Conservation (phyloP, 2,113 vertebrate species). For the Cephalopterus ornatus region DNA sequence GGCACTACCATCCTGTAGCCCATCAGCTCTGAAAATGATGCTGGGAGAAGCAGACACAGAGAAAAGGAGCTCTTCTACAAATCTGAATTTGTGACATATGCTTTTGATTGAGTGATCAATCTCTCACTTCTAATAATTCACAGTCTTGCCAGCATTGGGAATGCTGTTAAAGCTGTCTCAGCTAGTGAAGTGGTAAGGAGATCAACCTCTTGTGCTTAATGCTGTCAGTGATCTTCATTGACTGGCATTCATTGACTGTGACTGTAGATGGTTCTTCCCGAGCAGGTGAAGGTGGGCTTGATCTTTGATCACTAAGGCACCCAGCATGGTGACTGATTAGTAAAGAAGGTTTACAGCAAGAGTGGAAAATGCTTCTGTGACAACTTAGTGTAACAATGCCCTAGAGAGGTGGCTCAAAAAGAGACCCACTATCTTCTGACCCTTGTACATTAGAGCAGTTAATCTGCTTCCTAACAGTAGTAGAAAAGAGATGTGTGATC, state of each 20-base stretch:
- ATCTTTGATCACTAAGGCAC: not conserved
- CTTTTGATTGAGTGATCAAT: not conserved
- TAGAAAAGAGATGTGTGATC: not conserved
- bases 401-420: not conserved
- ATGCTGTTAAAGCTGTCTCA: not conserved
- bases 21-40: not conserved
- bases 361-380: not conserved
- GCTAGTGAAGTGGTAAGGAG: not conserved
- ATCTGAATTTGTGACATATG: not conserved
- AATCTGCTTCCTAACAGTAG: not conserved
- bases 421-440: not conserved
- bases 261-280: not conserved
- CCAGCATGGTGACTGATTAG: not conserved
- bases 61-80: not conserved
- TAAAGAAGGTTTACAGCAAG: not conserved
- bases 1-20: not conserved
- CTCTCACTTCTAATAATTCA: not conserved
- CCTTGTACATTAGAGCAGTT: not conserved
- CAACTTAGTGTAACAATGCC: not conserved
- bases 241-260: not conserved
- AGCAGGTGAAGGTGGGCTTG: not conserved
- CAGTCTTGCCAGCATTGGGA: rapidly evolving
- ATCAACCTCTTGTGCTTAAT: not conserved
- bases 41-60: not conserved
- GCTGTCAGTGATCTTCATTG: not conserved